phyloP scores from a whole-genome alignment of 2,797 vertebrate species.

The Squalus acanthias region DNA sequence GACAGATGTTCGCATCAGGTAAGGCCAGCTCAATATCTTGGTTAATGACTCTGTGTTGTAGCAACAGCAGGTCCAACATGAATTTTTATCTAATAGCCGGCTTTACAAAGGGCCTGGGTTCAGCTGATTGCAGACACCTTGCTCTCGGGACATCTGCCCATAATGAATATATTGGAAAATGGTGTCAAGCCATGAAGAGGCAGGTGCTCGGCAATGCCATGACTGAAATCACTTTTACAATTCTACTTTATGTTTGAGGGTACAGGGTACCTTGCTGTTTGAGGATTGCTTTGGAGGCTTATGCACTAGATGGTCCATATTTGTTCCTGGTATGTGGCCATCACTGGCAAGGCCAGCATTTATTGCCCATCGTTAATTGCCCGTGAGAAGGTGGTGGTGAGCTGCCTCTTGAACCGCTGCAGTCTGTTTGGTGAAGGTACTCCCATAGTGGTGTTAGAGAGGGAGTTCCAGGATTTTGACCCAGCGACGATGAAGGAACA shows the following conservation, averaged over 20 bases:
- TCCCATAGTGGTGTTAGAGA: too few species aligned
- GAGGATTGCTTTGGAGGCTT: background rate
- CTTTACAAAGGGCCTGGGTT: background rate
- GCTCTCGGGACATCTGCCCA: background rate
- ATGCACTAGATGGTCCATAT: too few species aligned
- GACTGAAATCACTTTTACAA: background rate
- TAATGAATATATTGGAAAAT: background rate
- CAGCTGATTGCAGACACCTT: background rate
- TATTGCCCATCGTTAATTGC: too few species aligned
- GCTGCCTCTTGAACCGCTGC: too few species aligned
- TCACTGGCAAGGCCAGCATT: too few species aligned
- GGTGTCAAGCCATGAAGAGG: background rate
- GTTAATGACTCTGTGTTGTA: background rate
- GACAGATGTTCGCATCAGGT: background rate
- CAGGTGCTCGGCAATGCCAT: background rate
- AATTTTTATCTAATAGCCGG: too few species aligned
- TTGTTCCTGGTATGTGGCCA: too few species aligned
- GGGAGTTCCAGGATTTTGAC: too few species aligned
- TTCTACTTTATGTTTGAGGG: background rate
- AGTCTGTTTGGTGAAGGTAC: too few species aligned
- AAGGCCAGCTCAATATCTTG: background rate
- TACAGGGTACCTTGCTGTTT: background rate
- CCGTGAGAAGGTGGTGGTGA: too few species aligned
- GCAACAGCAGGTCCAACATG: background rate
- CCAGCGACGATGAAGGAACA: too few species aligned